A percentile compares a stretch with the other conserved stretches of the same genome.
Conservation (phyloP, 2,888 invertebrate species). For the Helleia helle region DNA sequence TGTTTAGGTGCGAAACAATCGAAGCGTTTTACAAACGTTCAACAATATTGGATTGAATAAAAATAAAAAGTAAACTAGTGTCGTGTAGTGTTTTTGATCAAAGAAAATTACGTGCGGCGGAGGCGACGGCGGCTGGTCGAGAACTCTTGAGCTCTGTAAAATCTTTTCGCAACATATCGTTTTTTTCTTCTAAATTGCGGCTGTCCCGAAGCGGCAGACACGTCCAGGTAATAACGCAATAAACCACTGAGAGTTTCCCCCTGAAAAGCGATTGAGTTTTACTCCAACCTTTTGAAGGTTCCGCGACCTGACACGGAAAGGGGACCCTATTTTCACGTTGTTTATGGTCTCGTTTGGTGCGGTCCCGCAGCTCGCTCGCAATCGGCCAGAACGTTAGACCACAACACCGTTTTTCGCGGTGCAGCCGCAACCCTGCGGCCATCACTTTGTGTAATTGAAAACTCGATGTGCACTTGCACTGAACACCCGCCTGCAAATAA, state of each 20-base stretch:
- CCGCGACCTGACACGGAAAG: constrained; percentile 47
- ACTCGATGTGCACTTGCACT: constrained; percentile 65
- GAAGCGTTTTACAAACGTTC: constrained; percentile 28
- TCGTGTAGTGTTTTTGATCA: constrained; percentile 60
- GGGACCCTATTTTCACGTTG: constrained; percentile 42
- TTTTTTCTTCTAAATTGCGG: constrained; percentile 68
- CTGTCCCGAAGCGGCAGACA: constrained; percentile 65
- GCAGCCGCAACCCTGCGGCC: constrained; percentile 49
- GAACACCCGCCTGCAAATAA: constrained; percentile 59
- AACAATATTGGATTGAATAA: constrained; percentile 56
- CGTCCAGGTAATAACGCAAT: constrained; percentile 75
- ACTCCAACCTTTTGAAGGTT: constrained; percentile 65
- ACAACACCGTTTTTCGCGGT: constrained; percentile 57
- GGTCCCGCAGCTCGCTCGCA: constrained; percentile 34
- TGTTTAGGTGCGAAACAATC: constrained; percentile 5
- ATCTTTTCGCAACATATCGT: constrained; percentile 68
- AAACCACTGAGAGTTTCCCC: constrained; percentile 71
- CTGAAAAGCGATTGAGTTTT: constrained; percentile 72
- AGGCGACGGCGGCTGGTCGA: constrained; percentile 41
- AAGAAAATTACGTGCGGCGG: constrained; percentile 61
- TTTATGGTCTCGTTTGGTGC: constrained; percentile 38
- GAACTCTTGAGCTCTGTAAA: constrained; percentile 53
- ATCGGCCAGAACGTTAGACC: constrained; percentile 58
- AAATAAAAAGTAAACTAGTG: constrained; percentile 56
- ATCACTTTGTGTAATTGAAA: constrained; percentile 73